Evolutionary conservation across 2,888 invertebrate species (phyloP), one percentile per base, ranked within the genome.

Genomic region (Adelphocoris suturalis): DNA sequence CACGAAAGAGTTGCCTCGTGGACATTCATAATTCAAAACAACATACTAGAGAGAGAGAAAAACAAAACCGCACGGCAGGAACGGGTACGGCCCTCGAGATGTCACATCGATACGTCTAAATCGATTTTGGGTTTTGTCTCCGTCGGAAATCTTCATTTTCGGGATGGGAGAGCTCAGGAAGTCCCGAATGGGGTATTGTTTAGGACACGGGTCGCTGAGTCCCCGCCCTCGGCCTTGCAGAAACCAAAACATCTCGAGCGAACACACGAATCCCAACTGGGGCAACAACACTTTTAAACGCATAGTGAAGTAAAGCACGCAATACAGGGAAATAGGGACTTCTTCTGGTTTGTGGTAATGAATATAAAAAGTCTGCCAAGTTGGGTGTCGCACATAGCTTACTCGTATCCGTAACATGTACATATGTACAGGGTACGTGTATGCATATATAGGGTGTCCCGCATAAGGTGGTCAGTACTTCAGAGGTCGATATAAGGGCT

Each of bases 1-100:
- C 68, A 23, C 68, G 23, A 68, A 68, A 13, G 3, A 37, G 23
- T 23, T 23, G 68, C 12, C 27, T 23, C 2, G 5, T 3, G 23
- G 9, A 5, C 23, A 68, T 68, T 68, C 23, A 68, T 68, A 68
- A 68, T 68, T 19, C 68, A 68, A 68, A 68, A 68, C 68, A 12
- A 7, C 12, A 68, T 68, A 68, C 52, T 16, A 5, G 1, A 16
- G n/a, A 16, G 13, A 52, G 52, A 16, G 16, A 52, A 13, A 3
- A 52, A 52, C 68, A 23, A 57, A 19, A 61, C n/a, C 19, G 27
- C 52, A 52, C 68, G 68, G 19, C 68, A 68, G 68, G 68, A 68
- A 68, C 68, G 68, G 23, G 68, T 23, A 12, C 19, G 68, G 68
- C 12, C 68, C 11, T 7, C 52, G 52, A 16, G 16, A 52, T 52